phyloP scores from a whole-genome alignment of 2,113 vertebrate species.

The Origma solitaria region DNA sequence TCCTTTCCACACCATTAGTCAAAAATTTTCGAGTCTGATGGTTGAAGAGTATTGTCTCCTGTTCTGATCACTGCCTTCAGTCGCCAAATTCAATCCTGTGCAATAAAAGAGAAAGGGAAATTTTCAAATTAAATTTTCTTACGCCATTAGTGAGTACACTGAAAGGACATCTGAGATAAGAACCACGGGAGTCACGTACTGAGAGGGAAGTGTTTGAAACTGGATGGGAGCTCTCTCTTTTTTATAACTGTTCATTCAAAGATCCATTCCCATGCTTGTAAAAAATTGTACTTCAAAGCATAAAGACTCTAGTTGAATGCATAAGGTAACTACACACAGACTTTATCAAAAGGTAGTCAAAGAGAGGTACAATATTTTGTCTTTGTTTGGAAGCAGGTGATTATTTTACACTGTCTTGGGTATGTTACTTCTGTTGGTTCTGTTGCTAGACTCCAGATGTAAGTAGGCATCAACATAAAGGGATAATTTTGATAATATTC shows the following conservation, averaged over 20 bases:
- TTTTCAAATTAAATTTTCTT: background rate
- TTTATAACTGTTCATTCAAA: background rate
- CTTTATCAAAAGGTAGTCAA: background rate
- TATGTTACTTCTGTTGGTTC: background rate
- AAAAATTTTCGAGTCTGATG: background rate
- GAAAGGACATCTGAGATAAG: background rate
- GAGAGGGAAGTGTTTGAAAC: background rate
- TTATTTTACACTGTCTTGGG: background rate
- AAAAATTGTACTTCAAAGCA: background rate
- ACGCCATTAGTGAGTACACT: background rate
- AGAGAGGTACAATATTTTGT: background rate
- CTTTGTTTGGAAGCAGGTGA: background rate
- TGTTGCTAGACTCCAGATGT: background rate
- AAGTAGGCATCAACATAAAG: background rate
- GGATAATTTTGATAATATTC: background rate
- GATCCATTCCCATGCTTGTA: background rate
- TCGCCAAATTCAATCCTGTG: background rate
- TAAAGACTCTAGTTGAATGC: background rate
- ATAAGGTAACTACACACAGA: background rate
- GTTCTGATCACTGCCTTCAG: background rate
- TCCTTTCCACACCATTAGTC: background rate
- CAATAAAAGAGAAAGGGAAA: background rate
- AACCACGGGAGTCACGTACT: accelerated
- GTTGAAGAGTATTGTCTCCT: background rate
- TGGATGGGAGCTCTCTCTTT: background rate